These are phyloP conservation scores for Aplidium turbinatum DNA, from an alignment of 23 tunicate species.

Conservation along the genomic window DNA sequence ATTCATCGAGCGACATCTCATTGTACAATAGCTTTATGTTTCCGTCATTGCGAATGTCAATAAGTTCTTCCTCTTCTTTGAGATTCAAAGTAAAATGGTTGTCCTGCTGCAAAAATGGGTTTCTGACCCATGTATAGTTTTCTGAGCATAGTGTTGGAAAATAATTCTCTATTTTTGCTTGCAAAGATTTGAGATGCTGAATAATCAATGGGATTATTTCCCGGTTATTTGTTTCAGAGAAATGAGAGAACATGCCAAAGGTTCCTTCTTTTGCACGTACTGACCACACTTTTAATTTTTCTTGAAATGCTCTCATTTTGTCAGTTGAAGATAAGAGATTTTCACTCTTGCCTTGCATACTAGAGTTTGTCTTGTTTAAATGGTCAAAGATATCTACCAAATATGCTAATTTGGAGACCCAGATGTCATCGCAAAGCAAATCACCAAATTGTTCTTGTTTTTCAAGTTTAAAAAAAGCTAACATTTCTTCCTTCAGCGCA, in stretches of 20 bases:
- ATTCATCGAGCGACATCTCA: too few relatives aligned
- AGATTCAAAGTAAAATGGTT: too few relatives aligned
- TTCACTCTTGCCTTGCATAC: constrained; percentile 38
- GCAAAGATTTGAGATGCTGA: too few relatives aligned
- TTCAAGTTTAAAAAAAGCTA: constrained; percentile 43
- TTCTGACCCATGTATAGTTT: too few relatives aligned
- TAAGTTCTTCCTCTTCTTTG: too few relatives aligned
- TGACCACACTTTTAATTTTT: constrained; percentile 35
- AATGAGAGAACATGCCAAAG: constrained; percentile 26
- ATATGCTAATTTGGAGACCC: constrained; percentile 37
- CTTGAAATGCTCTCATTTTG: constrained; percentile 29
- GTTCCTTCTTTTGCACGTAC: constrained; percentile 16
- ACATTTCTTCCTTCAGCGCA: constrained; percentile 41
- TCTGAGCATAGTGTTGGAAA: too few relatives aligned
- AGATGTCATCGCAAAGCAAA: constrained; percentile 48
- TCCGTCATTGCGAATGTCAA: too few relatives aligned
- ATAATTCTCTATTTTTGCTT: too few relatives aligned
- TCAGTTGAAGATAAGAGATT: constrained; percentile 24
- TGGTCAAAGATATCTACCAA: constrained; percentile 50
- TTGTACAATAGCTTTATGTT: too few relatives aligned
- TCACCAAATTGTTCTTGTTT: constrained; percentile 36
- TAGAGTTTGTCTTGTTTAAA: constrained; percentile 46
- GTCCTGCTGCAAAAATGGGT: too few relatives aligned
- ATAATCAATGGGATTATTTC: too few relatives aligned
- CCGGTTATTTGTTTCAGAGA: constrained; percentile 16